These are phyloP conservation scores for Diplosoma virens DNA, from an alignment of 23 tunicate species.

Conservation along the genomic window DNA sequence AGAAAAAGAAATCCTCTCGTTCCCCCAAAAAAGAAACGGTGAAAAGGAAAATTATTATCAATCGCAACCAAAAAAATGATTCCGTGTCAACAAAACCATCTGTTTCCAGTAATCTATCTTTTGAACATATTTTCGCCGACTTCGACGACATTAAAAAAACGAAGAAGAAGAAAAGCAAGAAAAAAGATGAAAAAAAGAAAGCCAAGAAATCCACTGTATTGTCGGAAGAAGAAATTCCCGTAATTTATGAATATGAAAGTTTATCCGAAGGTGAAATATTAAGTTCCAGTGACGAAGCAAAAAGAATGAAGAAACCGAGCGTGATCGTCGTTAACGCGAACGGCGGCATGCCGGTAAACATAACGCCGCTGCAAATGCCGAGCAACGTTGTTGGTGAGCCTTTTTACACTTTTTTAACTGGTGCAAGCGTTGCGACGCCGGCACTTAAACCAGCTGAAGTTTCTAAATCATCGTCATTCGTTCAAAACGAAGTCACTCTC, in stretches of 20 bases:
- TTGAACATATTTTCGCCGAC: constrained; percentile 18
- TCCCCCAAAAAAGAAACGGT: not conserved
- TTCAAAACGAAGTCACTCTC: not conserved
- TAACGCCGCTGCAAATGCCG: not conserved
- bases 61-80: not conserved
- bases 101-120: not conserved
- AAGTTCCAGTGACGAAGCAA: not conserved
- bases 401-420: too few relatives aligned
- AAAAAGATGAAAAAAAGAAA: not conserved
- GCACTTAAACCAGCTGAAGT: not conserved
- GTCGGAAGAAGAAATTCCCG: not conserved
- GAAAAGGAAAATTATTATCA: not conserved
- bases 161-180: not conserved
- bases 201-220: not conserved
- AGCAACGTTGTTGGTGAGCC: not conserved
- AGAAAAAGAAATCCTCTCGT: constrained; percentile 28
- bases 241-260: constrained; percentile 8
- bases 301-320: not conserved
- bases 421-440: not conserved
- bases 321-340: not conserved
- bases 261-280: constrained; percentile 6
- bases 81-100: not conserved
- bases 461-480: too few relatives aligned
- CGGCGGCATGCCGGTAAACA: not conserved
- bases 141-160: not conserved